Base-by-base conservation (phyloP, 2,888 invertebrate genomes). In the Ectemnius continuus region DNA sequence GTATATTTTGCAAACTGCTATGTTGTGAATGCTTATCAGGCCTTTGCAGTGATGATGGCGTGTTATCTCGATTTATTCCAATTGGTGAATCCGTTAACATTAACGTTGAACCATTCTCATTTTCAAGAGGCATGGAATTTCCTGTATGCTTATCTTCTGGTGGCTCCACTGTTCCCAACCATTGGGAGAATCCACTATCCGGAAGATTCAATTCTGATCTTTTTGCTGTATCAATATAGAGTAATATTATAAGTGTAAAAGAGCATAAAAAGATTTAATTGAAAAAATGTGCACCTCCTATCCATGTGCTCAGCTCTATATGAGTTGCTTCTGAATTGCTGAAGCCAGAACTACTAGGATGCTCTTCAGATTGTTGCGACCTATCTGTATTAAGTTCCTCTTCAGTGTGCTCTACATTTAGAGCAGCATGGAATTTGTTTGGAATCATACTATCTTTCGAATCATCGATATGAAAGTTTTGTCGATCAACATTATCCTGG, bases 281-380 rank as follows among this genome's bases (percentile, higher is more conserved):
- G 5, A 16, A 45, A 58, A 66, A 5, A n/a, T 62, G 66, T 11
- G 92, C 92, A 92, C 94, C 94, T 86, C 92, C 92, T 87, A 94
- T 93, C 95, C 95, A 95, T 75, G 93, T 93, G 84, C 94, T 95
- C 59, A 94, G 92, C 89, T 94, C 94, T 80, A 92, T 92, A 89
- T 93, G 92, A 16, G 93, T 92, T 18, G 92, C 92, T 45, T 92
- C 92, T 0, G 93, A 91, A 82, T 92, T 91, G 81, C 92, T 92
- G 91, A 92, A 80, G 90, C 92, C 82, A 91, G 86, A 82, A 91
- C 75, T 84, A 4, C 82, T 70, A 52, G 80, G 16, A 85, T 14
- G 82, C 76, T 78, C 81, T 23, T 73, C 78, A 16, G 67, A n/a
- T 36, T 36, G 36, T 36, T 48, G 70, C 52, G 52, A 66, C 67